Percentiles rank a stretch among this genome's conserved stretches.
phyloP scores from a whole-genome alignment of 2,888 invertebrate species.

The Bruchidius siliquastri region DNA sequence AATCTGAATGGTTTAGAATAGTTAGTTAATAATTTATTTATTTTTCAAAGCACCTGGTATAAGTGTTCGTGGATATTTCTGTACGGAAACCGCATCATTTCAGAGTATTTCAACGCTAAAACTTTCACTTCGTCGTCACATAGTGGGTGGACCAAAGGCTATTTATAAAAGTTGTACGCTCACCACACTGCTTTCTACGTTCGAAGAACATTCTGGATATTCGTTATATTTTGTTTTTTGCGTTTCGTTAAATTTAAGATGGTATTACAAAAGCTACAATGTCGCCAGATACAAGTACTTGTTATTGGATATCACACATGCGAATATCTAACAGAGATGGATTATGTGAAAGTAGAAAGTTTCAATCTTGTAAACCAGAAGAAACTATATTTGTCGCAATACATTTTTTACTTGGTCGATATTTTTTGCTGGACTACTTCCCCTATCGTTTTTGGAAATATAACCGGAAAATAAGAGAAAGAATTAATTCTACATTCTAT shows the following conservation, averaged over 20 bases:
- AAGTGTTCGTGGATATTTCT: background rate
- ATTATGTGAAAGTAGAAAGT: background rate
- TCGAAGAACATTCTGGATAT: background rate
- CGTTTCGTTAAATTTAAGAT: background rate
- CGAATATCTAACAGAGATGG: background rate
- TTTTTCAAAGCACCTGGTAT: background rate
- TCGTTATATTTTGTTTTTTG: background rate
- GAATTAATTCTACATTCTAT: too few relatives aligned
- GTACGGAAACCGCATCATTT: background rate
- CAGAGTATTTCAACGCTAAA: background rate
- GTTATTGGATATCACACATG: background rate
- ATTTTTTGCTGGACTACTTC: background rate
- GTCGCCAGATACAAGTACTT: background rate
- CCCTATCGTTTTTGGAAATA: background rate
- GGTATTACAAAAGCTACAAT: background rate
- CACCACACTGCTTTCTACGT: background rate
- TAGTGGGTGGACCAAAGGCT: background rate
- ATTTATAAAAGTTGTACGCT: background rate
- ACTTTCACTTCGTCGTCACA: background rate
- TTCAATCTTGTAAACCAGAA: background rate
- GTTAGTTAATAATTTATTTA: too few relatives aligned
- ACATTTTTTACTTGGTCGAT: background rate
- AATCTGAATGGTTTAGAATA: too few relatives aligned
- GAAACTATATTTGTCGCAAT: background rate
- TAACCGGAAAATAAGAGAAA: background rate